Conservation (phyloP, 2,888 invertebrate genomes). For the Drosophila histrio region DNA sequence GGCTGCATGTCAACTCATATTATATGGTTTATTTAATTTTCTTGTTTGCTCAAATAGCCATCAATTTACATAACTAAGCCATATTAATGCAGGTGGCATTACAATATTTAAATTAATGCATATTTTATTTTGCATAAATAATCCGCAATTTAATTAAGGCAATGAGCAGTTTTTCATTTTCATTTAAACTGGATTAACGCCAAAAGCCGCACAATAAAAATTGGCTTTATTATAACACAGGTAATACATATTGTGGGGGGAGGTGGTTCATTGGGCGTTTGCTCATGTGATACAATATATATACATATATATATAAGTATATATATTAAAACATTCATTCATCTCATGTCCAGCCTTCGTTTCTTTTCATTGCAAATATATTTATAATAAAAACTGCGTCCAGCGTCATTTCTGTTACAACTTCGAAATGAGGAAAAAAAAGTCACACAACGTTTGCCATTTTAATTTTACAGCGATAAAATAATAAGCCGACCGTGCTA, state of each 20-base stretch:
- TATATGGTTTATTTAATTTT: conserved; percentile 8
- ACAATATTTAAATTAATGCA: conserved; percentile 67
- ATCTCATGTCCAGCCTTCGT: conserved; percentile 36
- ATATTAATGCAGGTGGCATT: conserved; percentile 58
- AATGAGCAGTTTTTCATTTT: conserved; percentile 54
- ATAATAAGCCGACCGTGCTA: conserved; percentile 65
- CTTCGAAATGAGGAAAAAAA: neutral
- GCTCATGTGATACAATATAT: conserved; percentile 3
- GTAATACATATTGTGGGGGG: too few relatives aligned
- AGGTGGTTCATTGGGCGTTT: too few relatives aligned
- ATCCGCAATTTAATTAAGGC: conserved; percentile 77
- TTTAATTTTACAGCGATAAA: conserved; percentile 62
- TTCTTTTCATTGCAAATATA: conserved; percentile 19
- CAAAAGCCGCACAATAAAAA: conserved; percentile 57
- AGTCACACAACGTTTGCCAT: conserved; percentile 32
- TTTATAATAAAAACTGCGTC: neutral
- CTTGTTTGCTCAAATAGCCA: conserved; percentile 14
- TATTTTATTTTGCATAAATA: conserved; percentile 67
- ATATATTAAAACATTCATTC: conserved; percentile 20
- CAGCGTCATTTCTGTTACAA: conserved; percentile 6
- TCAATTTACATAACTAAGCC: conserved; percentile 68
- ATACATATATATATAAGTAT: neutral
- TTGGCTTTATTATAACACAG: conserved; percentile 35
- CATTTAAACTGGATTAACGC: conserved; percentile 60
- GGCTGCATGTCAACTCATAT: neutral